Evolutionary conservation across 1,140 invertebrate species (phyloP), one percentile per base, ranked within the genome.

Genomic region (Heliconius eleuchia): DNA sequence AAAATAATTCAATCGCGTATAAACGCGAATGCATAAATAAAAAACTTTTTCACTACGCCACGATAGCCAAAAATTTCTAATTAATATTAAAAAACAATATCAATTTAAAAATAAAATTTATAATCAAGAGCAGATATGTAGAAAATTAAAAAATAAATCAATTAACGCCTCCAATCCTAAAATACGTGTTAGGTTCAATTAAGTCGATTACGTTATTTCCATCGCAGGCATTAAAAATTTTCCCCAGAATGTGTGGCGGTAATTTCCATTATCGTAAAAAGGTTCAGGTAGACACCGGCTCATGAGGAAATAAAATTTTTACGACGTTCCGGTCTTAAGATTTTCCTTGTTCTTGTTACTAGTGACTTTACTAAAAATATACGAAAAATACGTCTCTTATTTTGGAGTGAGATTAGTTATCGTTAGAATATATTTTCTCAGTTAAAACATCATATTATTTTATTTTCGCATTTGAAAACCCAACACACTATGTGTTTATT

Each of bases 301-400:
- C 82, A 78, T 82, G 74, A 83, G 79, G 80, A 78, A 81, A 82
- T 83, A 79, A 82, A 83, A 82, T 71, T 81, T 84, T 84, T 80
- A 84, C 76, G 75, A 80, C 8, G 55, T 71, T 50, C 50, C 57
- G 42, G 13, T 77, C 73, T 80, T 46, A 78, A 76, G 73, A 81
- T 78, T 81, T 75, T 72, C 46, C 34, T 79, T 66, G 4, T 46
- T 60, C 37, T 79, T 79, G 55, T 73, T 52, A 78, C 39, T 71
- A 42, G 71, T 42, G 71, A 72, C 34, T 72, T 72, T 72, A 8
- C 30, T 39, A 42, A 72, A 72, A 18, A 72, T 72, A 72, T 72
- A 39, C 30, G n/a, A 37, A 42, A 72, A 72, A 72, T 30, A 16
- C 3, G 3, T 13, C 3, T 30, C 27, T 13, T 30, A 27, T 30